Evolutionary conservation across 2,797 vertebrate species (phyloP), one percentile per base, ranked within the genome.

Genomic region (Tauraco hartlaubi): DNA sequence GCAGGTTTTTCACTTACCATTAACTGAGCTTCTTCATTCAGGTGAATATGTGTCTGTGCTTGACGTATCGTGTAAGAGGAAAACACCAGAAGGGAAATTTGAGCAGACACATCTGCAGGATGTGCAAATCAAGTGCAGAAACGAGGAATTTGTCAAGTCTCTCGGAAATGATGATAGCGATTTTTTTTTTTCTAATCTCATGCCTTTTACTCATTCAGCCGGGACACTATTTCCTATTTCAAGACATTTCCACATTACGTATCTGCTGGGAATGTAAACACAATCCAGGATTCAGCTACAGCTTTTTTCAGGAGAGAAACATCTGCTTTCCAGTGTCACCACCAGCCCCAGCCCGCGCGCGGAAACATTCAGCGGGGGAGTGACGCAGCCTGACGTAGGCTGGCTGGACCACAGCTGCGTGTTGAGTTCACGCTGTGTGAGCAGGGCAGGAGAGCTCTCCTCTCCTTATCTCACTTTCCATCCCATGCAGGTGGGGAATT

Each of bases 71-170:
- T 37, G 63, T 54, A 33, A 62, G 64, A 58, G 85, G 59, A 76
- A 91, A 91, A 95, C 55, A 83, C 21, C 55, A 87, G 86, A 84
- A 93, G 94, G 93, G 91, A 96, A 95, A 80, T 66, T 63, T 68
- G 64, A 88, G 96, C 59, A 91, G 94, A 95, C 90, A 96, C 97
- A 97, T 79, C 92, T 92, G 94, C 98, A 97, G 98, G 98, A 98
- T 97, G 96, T 96, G 48, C 66, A 86, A 84, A 92, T 91, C 93
- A 73, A 62, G 76, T 15, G 35, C 49, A 96, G 96, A 96, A 95
- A 81, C 2, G 51, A 93, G 94, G 51, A 73, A 79, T 97, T 92
- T 98, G 98, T 97, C 97, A 97, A 73, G 93, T 52, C 23, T 16
- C 14, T 96, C 79, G 97, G 98, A 98, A 98, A 97, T 91, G 89